Conservation (phyloP, 2,113 vertebrate genomes). For the Aleadryas rufinucha region DNA sequence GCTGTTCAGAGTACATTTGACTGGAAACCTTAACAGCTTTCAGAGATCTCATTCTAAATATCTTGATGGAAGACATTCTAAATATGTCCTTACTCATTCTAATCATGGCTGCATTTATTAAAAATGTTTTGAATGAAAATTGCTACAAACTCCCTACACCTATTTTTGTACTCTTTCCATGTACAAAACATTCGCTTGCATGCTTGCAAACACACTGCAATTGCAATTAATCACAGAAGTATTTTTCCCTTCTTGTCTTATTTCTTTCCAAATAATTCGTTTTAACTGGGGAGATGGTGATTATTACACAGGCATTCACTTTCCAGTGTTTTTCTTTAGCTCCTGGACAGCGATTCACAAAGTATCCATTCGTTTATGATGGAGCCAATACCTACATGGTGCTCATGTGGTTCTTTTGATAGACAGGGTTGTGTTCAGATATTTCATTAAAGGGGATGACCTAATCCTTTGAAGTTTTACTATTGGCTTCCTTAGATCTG, state of each 20-base stretch:
- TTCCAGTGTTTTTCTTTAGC: not conserved
- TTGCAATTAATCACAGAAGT: not conserved
- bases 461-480: not conserved
- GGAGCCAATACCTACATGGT: not conserved
- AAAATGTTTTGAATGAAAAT: not conserved
- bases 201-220: not conserved
- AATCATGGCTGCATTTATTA: not conserved
- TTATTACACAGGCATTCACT: not conserved
- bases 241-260: not conserved
- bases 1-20: not conserved
- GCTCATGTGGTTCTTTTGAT: not conserved
- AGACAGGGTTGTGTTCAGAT: not conserved
- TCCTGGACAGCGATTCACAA: not conserved
- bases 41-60: not conserved
- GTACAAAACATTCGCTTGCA: not conserved
- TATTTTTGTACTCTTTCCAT: not conserved
- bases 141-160: not conserved
- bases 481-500: not conserved
- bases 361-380: not conserved
- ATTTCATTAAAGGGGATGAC: not conserved
- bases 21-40: not conserved
- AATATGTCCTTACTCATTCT: not conserved
- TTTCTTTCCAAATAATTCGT: not conserved
- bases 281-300: not conserved
- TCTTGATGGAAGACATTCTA: not conserved